Conservation (phyloP, 2,797 vertebrate species). For the Danio albolineatus region DNA sequence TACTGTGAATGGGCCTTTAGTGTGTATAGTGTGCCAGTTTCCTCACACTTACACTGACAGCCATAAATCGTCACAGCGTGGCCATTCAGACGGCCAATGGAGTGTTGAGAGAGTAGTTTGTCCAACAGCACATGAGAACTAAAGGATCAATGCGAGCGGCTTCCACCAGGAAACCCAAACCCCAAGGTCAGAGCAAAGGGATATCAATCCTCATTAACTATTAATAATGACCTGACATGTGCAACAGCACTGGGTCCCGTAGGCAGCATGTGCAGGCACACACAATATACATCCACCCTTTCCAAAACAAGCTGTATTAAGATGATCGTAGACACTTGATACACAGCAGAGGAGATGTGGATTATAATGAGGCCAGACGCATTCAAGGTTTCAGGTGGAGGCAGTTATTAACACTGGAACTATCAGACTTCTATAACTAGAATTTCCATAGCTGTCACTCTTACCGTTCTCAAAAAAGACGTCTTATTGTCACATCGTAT, state of each 20-base stretch:
- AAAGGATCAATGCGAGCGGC: conserved; percentile 75
- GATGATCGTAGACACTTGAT: conserved; percentile 36
- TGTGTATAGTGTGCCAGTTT: conserved; percentile 3
- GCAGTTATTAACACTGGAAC: background rate
- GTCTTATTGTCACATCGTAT: too few relatives aligned
- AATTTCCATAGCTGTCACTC: too few relatives aligned
- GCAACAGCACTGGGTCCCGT: background rate
- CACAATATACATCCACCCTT: conserved; percentile 19
- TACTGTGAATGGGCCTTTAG: background rate
- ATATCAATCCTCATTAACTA: conserved; percentile 83
- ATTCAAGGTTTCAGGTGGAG: background rate
- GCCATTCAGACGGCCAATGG: conserved; percentile 40
- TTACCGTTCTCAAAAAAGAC: too few relatives aligned
- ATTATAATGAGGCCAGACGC: conserved; percentile 1
- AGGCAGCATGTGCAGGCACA: conserved; percentile 21
- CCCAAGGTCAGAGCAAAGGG: conserved; percentile 76
- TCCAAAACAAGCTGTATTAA: conserved; percentile 34
- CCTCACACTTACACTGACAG: conserved; percentile 17
- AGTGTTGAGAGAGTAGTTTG: conserved; percentile 60
- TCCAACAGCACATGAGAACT: conserved; percentile 72
- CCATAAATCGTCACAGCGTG: conserved; percentile 8
- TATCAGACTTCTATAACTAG: too few relatives aligned
- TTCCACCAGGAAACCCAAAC: conserved; percentile 77
- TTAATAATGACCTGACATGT: conserved; percentile 72
- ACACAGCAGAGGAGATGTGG: conserved; percentile 22